These are phyloP conservation scores for human (Homo sapiens) DNA, from an alignment of 2,113 vertebrate species.

Conservation along the genomic window DNA sequence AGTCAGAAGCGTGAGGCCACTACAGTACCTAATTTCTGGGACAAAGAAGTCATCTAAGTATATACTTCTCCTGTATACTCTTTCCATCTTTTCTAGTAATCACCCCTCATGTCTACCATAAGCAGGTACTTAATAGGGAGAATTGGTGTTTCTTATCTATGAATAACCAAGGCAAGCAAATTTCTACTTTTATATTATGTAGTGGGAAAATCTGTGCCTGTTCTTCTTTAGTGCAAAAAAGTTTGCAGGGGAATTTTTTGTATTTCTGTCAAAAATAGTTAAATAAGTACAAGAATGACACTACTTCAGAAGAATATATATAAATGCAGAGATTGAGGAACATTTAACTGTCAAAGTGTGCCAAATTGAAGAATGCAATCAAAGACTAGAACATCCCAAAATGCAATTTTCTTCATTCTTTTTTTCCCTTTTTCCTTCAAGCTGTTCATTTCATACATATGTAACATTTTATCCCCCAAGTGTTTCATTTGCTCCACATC, in stretches of 20 bases:
- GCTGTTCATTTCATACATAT: conserved; percentile 36
- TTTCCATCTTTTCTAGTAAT: background rate
- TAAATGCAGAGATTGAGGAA: background rate
- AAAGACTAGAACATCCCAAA: conserved; percentile 3
- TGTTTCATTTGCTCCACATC: conserved; percentile 42
- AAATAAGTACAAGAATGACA: background rate
- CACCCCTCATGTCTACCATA: background rate
- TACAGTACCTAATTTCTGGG: background rate
- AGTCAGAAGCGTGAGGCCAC: background rate
- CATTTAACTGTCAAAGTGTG: background rate
- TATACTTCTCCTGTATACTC: background rate
- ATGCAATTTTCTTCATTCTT: background rate
- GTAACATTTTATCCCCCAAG: conserved; percentile 31
- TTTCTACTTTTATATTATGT: background rate
- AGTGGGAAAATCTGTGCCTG: background rate
- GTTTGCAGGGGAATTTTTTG: background rate
- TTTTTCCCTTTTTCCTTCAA: background rate
- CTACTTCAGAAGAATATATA: conserved; percentile 2
- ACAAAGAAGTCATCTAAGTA: background rate
- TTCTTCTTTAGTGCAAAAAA: background rate
- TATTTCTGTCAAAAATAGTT: conserved; percentile 14
- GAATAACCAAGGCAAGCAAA: background rate
- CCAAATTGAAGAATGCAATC: conserved; percentile 20
- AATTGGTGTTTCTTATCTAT: background rate
- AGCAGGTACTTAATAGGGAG: background rate